Conservation (phyloP, 2,797 vertebrate species). For the Falco biarmicus region DNA sequence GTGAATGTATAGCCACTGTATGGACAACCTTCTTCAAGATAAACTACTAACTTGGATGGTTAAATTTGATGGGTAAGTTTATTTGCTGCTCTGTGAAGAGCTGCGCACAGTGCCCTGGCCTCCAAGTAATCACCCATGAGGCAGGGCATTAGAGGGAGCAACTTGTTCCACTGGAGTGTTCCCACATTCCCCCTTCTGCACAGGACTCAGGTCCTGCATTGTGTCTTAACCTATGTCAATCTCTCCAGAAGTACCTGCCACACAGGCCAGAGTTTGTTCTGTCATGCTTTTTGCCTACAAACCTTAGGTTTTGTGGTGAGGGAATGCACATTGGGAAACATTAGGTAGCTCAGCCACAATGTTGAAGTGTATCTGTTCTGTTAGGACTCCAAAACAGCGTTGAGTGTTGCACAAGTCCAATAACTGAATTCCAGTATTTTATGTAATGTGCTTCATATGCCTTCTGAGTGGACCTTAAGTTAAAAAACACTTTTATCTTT, state of each 20-base stretch:
- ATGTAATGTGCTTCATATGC: not conserved
- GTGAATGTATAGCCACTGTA: not conserved
- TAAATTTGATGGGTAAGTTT: not conserved
- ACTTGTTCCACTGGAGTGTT: not conserved
- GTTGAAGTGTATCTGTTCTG: not conserved
- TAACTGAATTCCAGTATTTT: not conserved
- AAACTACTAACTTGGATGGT: not conserved
- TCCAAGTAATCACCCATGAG: not conserved
- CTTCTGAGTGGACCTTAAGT: not conserved
- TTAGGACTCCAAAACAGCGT: not conserved
- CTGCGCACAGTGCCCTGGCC: not conserved
- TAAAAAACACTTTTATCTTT: not conserved
- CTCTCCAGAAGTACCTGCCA: not conserved
- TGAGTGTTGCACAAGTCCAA: not conserved
- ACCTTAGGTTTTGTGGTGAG: not conserved
- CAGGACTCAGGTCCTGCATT: not conserved
- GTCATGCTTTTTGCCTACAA: not conserved
- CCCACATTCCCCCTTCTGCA: not conserved
- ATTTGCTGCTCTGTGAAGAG: not conserved
- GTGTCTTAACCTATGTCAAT: not conserved
- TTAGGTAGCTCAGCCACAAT: not conserved
- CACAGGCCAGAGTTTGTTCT: not conserved
- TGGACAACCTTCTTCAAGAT: not conserved
- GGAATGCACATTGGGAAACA: not conserved
- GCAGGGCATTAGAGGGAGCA: not conserved